Evolutionary conservation across 1,140 invertebrate species (phyloP).

Genomic region (Lethrus apterus): DNA sequence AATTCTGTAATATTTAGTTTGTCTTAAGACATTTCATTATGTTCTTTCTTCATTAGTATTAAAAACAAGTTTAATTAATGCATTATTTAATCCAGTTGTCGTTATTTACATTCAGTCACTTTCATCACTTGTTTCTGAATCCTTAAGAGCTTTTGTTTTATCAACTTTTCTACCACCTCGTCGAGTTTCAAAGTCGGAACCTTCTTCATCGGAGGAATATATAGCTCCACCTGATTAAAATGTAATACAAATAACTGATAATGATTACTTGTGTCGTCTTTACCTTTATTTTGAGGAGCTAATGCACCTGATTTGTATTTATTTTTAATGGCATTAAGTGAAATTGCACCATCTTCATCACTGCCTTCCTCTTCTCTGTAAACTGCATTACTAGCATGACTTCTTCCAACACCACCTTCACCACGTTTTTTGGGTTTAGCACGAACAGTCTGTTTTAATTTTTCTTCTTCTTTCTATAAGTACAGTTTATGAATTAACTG

Average conservation of each 20-base stretch:
- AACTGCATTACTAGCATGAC: constrained; percentile 40
- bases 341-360: constrained; percentile 86
- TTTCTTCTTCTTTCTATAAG: constrained; percentile 89
- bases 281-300: constrained; percentile 44
- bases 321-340: constrained; percentile 89
- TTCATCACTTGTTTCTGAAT: constrained; percentile 60
- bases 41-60: background rate
- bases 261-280: constrained; percentile 24
- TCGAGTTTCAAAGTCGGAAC: constrained; percentile 75
- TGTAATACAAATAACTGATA: constrained; percentile 13
- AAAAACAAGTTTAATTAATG: background rate
- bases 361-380: constrained; percentile 75
- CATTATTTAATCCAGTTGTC: background rate
- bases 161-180: constrained; percentile 67
- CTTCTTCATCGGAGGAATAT: constrained; percentile 88
- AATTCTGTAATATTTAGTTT: no score
- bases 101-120: constrained; percentile 9
- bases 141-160: constrained; percentile 64
- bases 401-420: constrained; percentile 46
- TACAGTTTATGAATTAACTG: constrained; percentile 10
- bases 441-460: constrained; percentile 76
- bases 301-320: constrained; percentile 73
- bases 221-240: constrained; percentile 56
- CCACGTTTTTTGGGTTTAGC: constrained; percentile 56
- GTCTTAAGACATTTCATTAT: no score